Evolutionary conservation across 2,113 vertebrate species (phyloP).

Genomic region (Dasyprocta punctata): DNA sequence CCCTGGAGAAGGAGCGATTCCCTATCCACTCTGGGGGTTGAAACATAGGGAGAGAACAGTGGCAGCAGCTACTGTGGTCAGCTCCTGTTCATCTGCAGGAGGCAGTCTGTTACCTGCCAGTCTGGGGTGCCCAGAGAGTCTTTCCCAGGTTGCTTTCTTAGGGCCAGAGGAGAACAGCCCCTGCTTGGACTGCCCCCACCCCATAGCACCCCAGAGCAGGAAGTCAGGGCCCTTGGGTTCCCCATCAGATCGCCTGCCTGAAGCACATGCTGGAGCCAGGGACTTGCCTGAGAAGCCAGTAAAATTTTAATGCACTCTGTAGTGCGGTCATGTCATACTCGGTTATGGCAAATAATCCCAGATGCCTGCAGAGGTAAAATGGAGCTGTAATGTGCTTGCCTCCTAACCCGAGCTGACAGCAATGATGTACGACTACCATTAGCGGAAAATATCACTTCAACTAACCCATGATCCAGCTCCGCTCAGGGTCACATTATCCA

Average conservation of each 20-base stretch:
- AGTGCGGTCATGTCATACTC: conserved; percentile 99
- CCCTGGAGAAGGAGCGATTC: not conserved
- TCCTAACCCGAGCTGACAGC: conserved; percentile 99
- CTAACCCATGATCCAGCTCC: conserved; percentile 99
- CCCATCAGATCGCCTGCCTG: conserved; percentile 91
- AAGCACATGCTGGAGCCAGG: conserved; percentile 89
- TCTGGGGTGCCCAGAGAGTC: not conserved
- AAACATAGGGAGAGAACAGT: not conserved
- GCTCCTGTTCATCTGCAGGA: not conserved
- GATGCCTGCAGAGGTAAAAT: conserved; percentile 99
- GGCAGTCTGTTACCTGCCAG: not conserved
- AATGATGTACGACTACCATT: conserved; percentile 99
- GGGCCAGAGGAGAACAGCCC: conserved; percentile 73
- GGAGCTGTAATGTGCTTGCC: conserved; percentile 99
- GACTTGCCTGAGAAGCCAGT: conserved; percentile 96
- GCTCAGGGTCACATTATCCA: conserved; percentile 99
- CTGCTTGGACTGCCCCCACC: conserved; percentile 86
- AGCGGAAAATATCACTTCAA: conserved; percentile 99
- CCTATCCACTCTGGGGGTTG: accelerated
- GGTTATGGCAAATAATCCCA: conserved; percentile 99
- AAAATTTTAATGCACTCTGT: conserved; percentile 99
- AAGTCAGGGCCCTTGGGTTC: conserved; percentile 89
- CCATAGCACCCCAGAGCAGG: conserved; percentile 88
- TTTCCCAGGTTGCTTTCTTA: not conserved
- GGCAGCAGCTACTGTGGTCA: accelerated